Conservation (phyloP, 2,888 invertebrate genomes). For the Panzeria rudis region DNA sequence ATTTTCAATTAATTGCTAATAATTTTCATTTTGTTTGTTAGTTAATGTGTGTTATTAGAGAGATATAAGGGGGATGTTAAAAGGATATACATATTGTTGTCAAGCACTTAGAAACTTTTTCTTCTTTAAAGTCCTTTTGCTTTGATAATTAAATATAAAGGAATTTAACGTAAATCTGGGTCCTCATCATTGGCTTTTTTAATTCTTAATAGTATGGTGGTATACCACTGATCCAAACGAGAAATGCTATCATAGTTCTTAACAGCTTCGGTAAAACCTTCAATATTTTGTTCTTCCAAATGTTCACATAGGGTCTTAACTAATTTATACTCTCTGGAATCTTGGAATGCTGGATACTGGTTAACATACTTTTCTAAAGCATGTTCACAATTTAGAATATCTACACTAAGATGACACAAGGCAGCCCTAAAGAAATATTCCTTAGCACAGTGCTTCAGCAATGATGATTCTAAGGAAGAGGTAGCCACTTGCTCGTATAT, state of each 20-base stretch:
- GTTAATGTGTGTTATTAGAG: conserved; percentile 60
- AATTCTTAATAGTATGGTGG: conserved; percentile 95
- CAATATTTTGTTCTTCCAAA: conserved; percentile 97
- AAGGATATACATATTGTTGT: conserved; percentile 40
- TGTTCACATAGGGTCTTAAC: conserved; percentile 95
- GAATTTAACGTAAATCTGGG: conserved; percentile 89
- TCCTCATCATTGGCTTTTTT: conserved; percentile 95
- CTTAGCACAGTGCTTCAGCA: conserved; percentile 98
- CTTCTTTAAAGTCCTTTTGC: conserved; percentile 7
- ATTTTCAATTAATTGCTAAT: conserved; percentile 60
- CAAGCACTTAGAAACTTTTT: conserved; percentile 33
- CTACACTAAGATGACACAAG: conserved; percentile 97
- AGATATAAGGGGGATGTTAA: conserved; percentile 56
- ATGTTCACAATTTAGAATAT: conserved; percentile 96
- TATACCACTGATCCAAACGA: conserved; percentile 98
- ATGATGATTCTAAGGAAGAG: conserved; percentile 95
- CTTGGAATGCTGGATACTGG: conserved; percentile 97
- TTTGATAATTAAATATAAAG: conserved; percentile 3
- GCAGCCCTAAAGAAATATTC: conserved; percentile 99
- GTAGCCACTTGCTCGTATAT: conserved; percentile 98
- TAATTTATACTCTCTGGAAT: conserved; percentile 97
- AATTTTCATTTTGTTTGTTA: conserved; percentile 50
- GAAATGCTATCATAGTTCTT: conserved; percentile 98
- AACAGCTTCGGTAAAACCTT: conserved; percentile 97
- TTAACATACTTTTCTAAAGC: conserved; percentile 96